A percentile compares a stretch with the other conserved stretches of the same genome.
Conservation (phyloP, 2,888 invertebrate genomes). For the Trichogramma dendrolimi region DNA sequence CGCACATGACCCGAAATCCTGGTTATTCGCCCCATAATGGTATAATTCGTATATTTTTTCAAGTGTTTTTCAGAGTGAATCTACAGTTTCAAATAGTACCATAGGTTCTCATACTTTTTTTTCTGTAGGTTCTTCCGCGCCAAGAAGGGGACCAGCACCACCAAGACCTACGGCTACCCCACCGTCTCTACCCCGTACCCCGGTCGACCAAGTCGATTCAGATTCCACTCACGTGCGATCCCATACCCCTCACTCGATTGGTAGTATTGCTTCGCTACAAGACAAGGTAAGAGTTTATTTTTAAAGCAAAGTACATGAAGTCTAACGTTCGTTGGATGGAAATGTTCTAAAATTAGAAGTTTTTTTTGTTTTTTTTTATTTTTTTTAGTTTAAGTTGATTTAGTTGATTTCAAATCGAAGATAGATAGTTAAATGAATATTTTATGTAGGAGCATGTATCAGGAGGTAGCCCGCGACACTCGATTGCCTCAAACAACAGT, state of each 20-base stretch:
- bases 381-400: constrained; percentile 8
- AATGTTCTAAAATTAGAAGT: too few species aligned
- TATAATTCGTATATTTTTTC: constrained; percentile 24
- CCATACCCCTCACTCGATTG: constrained; percentile 67
- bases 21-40: constrained; percentile 52
- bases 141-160: constrained; percentile 57
- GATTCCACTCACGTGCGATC: constrained; percentile 54
- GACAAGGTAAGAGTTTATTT: constrained; percentile 58
- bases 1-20: constrained; percentile 49
- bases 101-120: constrained; percentile 1
- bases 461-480: constrained; percentile 64
- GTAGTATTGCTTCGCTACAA: constrained; percentile 74
- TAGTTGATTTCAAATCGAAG: not conserved
- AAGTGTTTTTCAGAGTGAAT: not conserved
- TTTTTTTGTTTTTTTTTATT: not conserved
- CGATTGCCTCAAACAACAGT: constrained; percentile 71
- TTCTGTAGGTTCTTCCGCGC: constrained; percentile 53
- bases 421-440: not conserved
- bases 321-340: too few species aligned
- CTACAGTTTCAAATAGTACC: not conserved
- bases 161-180: constrained; percentile 60
- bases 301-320: not conserved
- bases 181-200: constrained; percentile 59
- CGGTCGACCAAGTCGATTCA: constrained; percentile 54
- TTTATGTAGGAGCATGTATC: constrained; percentile 49